Base-by-base conservation (phyloP, 1,140 invertebrate species). In the Magallana ariakensis region DNA sequence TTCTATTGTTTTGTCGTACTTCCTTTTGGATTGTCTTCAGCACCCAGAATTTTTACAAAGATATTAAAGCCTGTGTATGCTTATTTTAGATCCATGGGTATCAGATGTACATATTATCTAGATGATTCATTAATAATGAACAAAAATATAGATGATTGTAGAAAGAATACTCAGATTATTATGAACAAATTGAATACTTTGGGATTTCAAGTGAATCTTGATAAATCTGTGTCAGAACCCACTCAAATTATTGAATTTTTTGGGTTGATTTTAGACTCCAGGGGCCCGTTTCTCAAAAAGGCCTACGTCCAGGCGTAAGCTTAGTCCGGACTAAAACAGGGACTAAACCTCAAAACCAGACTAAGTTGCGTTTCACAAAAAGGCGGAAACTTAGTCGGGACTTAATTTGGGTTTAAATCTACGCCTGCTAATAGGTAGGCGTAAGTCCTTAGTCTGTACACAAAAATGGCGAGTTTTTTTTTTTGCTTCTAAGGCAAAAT, bases 11-110 rank as follows among this genome's bases (percentile, higher is more conserved):
- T 85, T 87, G 82, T 26, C n/a, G 80, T 55, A 56, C 9, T 88
- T 10, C 85, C 86, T 9, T 87, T 84, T 75, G 89, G 88, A 1
- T 85, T 89, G 60, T 26, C 84, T 7, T 75, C 81, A 46, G 70
- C 83, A 13, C 88, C 87, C 16, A 10, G 81, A 26, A 56, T 87
- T 7, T 87, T 87, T 62, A 88, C 87, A 46, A 83, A 86, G 55
- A 15, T 83, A 19, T 60, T 86, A 46, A 86, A 86, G 83, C 84
- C 56, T 33, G n/a, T 82, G 1, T 84, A 80, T 80, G 58, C 87
- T 46, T 60, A 75, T 70, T 55, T 91, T 10, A 82, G 89, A 22
- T 33, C 33, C 33, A 33, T 33, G 33, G 33, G 83, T 3, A n/a
- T 56, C 46, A 54, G 16, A 1, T 55, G 66, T 66, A 8, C 33